A percentile compares a stretch with the other conserved stretches of the same genome.
phyloP scores from a whole-genome alignment of 2,888 invertebrate genomes.

The Stenodera caucasica region DNA sequence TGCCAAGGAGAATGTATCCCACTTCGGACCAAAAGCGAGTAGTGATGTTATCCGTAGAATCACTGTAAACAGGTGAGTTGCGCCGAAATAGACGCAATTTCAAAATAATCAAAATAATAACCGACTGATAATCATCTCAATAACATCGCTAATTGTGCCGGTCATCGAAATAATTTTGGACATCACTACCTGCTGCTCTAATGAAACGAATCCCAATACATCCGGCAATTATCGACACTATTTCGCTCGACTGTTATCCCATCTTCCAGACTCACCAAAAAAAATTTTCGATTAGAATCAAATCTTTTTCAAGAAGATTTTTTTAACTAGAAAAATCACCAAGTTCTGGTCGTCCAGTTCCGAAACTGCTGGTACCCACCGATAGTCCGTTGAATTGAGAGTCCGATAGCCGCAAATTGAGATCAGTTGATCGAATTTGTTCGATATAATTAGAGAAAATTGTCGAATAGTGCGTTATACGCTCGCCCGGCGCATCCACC shows the following conservation, averaged over 20 bases:
- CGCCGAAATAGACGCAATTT: conserved; percentile 2
- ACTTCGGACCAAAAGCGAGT: conserved; percentile 63
- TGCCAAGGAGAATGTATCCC: conserved; percentile 65
- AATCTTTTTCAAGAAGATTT: no score
- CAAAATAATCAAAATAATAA: background rate
- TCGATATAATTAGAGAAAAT: no score
- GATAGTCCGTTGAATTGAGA: no score
- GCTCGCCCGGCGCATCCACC: conserved; percentile 2
- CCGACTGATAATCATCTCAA: background rate
- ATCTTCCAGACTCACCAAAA: no score
- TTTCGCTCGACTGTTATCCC: no score
- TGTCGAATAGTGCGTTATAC: background rate
- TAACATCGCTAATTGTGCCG: conserved; percentile 10
- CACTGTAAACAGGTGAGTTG: conserved; percentile 45
- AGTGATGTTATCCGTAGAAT: conserved; percentile 46
- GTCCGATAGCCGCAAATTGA: no score
- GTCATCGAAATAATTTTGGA: conserved; percentile 27
- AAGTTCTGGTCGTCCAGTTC: no score
- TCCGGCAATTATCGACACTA: conserved; percentile 11
- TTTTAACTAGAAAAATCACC: no score
- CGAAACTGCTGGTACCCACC: no score
- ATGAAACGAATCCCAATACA: conserved; percentile 16
- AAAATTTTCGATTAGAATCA: no score
- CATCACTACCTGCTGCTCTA: conserved; percentile 33
- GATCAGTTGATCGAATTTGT: no score